phyloP scores from a whole-genome alignment of 1,140 invertebrate genomes.

The Aporrectodea caliginosa region DNA sequence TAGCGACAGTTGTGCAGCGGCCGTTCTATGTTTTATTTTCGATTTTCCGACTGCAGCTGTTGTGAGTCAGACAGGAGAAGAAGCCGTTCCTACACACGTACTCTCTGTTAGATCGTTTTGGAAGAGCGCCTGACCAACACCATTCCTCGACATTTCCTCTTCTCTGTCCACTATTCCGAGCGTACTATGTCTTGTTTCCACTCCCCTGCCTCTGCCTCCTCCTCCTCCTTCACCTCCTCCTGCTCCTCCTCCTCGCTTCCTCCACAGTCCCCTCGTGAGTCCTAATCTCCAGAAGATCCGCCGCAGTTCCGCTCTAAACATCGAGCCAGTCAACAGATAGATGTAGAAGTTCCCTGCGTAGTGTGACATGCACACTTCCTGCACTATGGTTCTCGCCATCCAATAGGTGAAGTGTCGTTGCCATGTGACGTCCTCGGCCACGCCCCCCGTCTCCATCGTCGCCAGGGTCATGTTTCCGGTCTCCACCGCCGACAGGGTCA shows the following conservation, averaged over 20 bases:
- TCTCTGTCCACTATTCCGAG: too few species aligned
- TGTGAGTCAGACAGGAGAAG: too few species aligned
- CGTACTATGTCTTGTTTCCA: too few species aligned
- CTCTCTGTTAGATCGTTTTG: too few species aligned
- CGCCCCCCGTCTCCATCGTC: constrained; percentile 31
- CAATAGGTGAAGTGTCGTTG: constrained; percentile 44
- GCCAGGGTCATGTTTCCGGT: constrained; percentile 30
- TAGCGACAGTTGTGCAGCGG: too few species aligned
- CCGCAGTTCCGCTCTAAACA: constrained; percentile 44
- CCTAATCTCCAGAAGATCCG: constrained; percentile 33
- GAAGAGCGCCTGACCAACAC: background rate
- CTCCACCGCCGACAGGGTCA: constrained; percentile 19
- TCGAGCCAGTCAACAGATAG: constrained; percentile 48
- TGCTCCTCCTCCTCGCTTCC: background rate
- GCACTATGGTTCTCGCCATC: constrained; percentile 42
- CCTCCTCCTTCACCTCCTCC: background rate
- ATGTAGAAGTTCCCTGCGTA: constrained; percentile 54
- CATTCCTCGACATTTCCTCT: background rate
- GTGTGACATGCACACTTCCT: constrained; percentile 51
- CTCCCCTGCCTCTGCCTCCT: background rate
- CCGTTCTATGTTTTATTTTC: too few species aligned
- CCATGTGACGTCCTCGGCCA: constrained; percentile 40
- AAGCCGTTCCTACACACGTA: too few species aligned
- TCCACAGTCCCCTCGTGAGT: background rate
- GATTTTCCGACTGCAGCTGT: too few species aligned